These are phyloP conservation scores for Eutolmus rufibarbis DNA, from an alignment of 2,888 invertebrate genomes.

Conservation along the genomic window DNA sequence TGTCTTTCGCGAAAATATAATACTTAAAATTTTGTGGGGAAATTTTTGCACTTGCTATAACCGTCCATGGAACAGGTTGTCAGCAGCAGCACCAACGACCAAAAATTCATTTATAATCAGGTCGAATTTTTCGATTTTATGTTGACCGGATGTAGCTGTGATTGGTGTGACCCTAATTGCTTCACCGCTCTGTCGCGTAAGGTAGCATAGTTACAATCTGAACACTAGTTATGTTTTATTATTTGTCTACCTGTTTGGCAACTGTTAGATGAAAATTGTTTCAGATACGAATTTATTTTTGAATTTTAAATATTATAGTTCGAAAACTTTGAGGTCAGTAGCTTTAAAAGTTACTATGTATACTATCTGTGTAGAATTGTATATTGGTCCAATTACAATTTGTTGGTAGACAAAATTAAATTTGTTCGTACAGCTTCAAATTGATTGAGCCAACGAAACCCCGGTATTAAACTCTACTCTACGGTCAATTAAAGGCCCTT, in stretches of 20 bases:
- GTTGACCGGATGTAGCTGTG: background rate
- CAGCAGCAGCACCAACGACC: background rate
- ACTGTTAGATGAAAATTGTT: background rate
- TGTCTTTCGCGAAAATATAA: background rate
- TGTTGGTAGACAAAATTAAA: background rate
- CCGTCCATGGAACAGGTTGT: background rate
- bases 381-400: background rate
- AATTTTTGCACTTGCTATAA: background rate
- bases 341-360: background rate
- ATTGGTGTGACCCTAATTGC: background rate
- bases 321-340: background rate
- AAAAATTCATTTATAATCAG: background rate
- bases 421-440: background rate
- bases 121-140: background rate
- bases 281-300: background rate
- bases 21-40: background rate
- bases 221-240: background rate
- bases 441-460: background rate
- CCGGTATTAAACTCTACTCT: background rate
- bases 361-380: background rate
- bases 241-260: background rate
- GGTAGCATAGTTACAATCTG: background rate
- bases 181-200: background rate
- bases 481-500: slow-evolving; percentile 7
- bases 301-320: background rate